Percentiles rank a stretch among this genome's conserved stretches.
Conservation (phyloP, 1,140 invertebrate genomes). For the Rhopalosiphum padi region DNA sequence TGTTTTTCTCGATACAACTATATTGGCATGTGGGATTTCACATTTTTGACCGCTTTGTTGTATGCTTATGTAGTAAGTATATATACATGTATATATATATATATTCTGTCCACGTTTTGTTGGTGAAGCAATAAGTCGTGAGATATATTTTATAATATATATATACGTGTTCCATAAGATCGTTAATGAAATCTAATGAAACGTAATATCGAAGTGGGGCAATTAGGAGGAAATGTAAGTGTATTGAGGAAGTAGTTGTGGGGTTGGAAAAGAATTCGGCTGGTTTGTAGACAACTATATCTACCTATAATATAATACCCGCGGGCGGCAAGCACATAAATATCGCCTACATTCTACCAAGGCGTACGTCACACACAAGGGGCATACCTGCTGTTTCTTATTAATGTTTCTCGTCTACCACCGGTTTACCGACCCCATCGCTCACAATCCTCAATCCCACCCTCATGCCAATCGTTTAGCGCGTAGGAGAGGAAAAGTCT, state of each 20-base stretch:
- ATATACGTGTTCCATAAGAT: background rate
- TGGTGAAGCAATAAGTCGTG: background rate
- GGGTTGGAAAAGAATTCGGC: background rate
- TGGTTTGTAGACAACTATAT: background rate
- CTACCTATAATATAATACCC: conserved; percentile 14
- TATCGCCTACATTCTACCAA: background rate
- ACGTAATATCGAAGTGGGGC: background rate
- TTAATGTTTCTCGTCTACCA: conserved; percentile 32
- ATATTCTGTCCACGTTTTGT: background rate
- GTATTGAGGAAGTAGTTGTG: background rate
- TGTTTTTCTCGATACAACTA: background rate
- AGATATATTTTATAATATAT: background rate
- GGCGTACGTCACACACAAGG: conserved; percentile 37
- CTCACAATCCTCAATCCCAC: background rate
- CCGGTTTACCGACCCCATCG: conserved; percentile 9
- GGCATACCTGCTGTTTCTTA: conserved; percentile 13
- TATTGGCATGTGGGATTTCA: background rate
- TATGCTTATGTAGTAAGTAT: background rate
- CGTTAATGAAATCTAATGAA: conserved; percentile 49
- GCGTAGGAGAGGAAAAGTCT: background rate
- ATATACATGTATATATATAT: background rate
- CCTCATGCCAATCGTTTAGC: background rate
- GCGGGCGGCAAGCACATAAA: background rate
- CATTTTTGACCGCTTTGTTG: background rate
- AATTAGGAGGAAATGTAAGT: background rate